Base-by-base conservation (phyloP, 2,113 vertebrate species). In the Steatornis caripensis region DNA sequence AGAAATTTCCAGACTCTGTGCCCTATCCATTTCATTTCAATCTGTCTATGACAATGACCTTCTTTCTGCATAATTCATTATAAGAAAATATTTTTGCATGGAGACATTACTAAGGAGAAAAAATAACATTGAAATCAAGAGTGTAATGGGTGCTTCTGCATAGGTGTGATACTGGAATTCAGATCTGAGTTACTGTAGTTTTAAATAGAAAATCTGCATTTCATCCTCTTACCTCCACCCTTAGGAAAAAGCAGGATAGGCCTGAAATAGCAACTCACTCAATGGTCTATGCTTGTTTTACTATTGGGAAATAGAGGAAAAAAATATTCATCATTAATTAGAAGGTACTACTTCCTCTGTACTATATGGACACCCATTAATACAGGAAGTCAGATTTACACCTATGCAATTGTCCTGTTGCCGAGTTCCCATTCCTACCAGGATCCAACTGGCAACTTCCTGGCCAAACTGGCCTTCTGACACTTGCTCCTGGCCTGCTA, bases 1-100 rank as follows among this genome's bases (percentile, higher is more conserved):
- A 95, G 53, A 64, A 95, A 91, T 95, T 95, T 92, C 46, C 84
- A 96, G 83, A 61, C 87, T 77, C 3, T 51, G 11, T 91, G 45
- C 19, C 60, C 23, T 61, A 92, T 45, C 45, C 36, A 29, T 72
- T 87, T 71, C 70, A 46, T 65, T 97, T 70, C 45, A 95, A 34
- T 80, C 88, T 77, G 15, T 84, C 48, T 76, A 43, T 69, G 23
- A 51, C 21, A 23, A 43, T 79, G 58, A 66, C 54, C n/a, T 76
- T 82, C 41, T 79, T 60, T 80, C 58, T 81, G 41, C 29, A 70
- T 86, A 70, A 90, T 86, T 86, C 29, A 36, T 51, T 79, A 12
- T 13, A 86, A 70, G 53, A 72, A 90, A 93, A 86, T 90, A 93
- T 86, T 92, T 94, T 91, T 84, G 11, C 51, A 83, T 21, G 10